Evolutionary conservation across 2,113 vertebrate species (phyloP).

Genomic region (Zosterops borbonicus): DNA sequence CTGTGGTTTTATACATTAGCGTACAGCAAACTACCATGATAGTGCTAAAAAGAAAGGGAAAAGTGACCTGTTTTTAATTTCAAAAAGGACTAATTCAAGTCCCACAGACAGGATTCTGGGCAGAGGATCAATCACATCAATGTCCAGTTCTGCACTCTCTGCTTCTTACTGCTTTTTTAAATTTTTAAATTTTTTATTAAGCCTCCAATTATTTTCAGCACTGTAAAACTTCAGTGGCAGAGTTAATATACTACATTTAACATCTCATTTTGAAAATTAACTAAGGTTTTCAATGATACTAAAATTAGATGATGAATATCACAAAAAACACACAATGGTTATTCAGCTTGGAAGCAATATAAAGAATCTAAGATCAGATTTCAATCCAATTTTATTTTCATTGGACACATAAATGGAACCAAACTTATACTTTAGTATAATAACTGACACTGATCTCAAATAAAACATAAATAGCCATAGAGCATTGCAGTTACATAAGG

Average conservation of each 20-base stretch:
- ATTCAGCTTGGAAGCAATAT: background rate
- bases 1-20: background rate
- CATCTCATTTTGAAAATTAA: background rate
- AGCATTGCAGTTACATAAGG: background rate
- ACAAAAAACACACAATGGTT: background rate
- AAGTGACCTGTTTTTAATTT: background rate
- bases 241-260: background rate
- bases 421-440: background rate
- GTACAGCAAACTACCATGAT: background rate
- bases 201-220: background rate
- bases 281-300: background rate
- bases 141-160: background rate
- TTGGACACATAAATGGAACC: background rate
- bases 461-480: background rate
- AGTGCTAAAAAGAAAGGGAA: background rate
- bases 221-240: background rate
- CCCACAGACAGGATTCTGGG: background rate
- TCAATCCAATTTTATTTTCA: background rate
- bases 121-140: background rate
- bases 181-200: background rate
- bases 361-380: background rate
- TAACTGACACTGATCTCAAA: background rate
- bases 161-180: background rate
- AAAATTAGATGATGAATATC: background rate
- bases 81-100: background rate